Evolutionary conservation across 2,797 vertebrate species (phyloP), one percentile per base, ranked within the genome.

Genomic region (Hemibagrus guttatus): DNA sequence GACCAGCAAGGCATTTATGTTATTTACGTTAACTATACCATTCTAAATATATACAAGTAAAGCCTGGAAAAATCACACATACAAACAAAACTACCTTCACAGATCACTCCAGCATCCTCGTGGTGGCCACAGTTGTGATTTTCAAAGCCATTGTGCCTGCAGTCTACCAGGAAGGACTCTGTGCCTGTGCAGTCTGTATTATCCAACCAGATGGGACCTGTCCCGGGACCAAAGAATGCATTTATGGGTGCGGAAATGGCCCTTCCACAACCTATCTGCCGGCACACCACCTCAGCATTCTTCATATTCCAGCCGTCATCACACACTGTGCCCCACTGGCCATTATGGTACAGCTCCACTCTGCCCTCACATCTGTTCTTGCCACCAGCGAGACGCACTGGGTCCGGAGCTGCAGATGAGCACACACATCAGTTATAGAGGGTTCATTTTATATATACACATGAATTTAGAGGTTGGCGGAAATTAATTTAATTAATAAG

Each of bases 321-420:
- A 86, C 93, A 94, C 85, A 93, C 92, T 0, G 93, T 92, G n/a
- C 93, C 93, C 93, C 92, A 94, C 71, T 21, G 89, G 52, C 91
- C 91, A 26, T 0, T 6, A 61, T 88, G 88, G 87, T 90, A 92
- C 90, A 94, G 12, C 91, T 94, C 94, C 14, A 93, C 93, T 83
- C 93, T 90, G 23, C 93, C 93, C 63, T 91, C 88, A 90, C 92
- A 90, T 46, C 68, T 59, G 88, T 89, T 86, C n/a, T 79, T 80
- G 42, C 92, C 91, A 0, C 92, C 87, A 17, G 16, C 85, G 84
- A 94, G 88, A 1, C 89, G 90, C 66, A 94, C 83, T 61, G 74
- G 84, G 52, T 69, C 86, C 81, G 83, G 54, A 78, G 54, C 75
- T 58, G 21, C 28, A 78, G 49, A 17, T 56, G 8, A 28, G 26